Evolutionary conservation across 2,113 vertebrate species (phyloP).

Genomic region (Gopherus flavomarginatus): DNA sequence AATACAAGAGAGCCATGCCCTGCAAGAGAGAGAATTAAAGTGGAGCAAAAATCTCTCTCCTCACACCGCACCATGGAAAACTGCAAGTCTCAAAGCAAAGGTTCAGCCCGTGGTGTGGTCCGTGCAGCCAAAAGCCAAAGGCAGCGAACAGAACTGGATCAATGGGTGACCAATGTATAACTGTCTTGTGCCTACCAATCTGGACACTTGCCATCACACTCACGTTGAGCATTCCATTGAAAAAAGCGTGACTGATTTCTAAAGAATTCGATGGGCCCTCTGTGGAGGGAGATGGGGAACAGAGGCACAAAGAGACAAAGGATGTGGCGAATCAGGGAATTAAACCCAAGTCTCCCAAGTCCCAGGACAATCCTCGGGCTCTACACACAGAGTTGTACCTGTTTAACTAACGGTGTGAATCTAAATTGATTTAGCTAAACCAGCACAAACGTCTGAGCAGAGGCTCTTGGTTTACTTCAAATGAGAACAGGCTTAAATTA

Average conservation of each 20-base stretch:
- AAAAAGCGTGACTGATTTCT: too few relatives aligned
- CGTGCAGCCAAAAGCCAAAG: too few relatives aligned
- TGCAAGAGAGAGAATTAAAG: neutral
- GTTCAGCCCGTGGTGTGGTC: too few relatives aligned
- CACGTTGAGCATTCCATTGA: too few relatives aligned
- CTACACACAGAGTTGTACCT: neutral
- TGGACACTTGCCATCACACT: too few relatives aligned
- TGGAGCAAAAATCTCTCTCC: neutral
- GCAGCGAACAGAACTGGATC: too few relatives aligned
- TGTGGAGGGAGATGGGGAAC: neutral
- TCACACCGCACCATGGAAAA: too few relatives aligned
- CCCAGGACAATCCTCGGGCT: neutral
- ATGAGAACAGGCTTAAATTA: neutral
- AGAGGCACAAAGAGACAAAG: too few relatives aligned
- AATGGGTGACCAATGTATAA: too few relatives aligned
- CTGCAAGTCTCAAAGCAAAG: too few relatives aligned
- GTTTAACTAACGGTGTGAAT: neutral
- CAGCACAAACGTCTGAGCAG: neutral
- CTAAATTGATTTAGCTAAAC: neutral
- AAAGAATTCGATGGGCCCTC: too few relatives aligned
- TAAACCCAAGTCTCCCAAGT: neutral
- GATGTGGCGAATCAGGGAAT: neutral
- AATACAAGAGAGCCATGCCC: neutral
- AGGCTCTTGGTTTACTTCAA: neutral
- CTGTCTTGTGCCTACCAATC: too few relatives aligned